Evolutionary conservation across 2,113 vertebrate genomes (phyloP).

Genomic region (Cranoglanis bouderius): DNA sequence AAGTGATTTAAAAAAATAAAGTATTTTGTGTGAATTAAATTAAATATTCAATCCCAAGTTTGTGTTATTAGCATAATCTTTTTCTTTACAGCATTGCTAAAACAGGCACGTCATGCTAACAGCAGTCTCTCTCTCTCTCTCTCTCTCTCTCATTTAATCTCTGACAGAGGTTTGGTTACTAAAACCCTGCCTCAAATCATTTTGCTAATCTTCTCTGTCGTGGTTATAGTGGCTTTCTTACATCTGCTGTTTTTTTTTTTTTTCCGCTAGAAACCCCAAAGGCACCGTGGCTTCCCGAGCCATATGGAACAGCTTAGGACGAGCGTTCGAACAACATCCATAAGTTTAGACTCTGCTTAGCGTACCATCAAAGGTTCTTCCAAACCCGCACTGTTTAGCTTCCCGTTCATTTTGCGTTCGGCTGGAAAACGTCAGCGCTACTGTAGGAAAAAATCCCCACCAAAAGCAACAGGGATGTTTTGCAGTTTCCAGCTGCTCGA

Average conservation of each 20-base stretch:
- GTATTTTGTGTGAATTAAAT: neutral
- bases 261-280: slow-evolving; percentile 11
- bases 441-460: neutral
- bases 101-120: neutral
- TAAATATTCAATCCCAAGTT: neutral
- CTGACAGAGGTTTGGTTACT: neutral
- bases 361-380: slow-evolving; percentile 30
- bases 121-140: neutral
- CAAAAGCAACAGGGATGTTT: neutral
- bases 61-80: neutral
- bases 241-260: neutral
- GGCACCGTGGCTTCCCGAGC: neutral
- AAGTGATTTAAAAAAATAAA: neutral
- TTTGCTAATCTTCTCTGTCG: neutral
- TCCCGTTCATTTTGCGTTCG: neutral
- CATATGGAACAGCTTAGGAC: slow-evolving; percentile 32
- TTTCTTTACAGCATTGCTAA: neutral
- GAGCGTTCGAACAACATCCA: slow-evolving; percentile 29
- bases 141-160: neutral
- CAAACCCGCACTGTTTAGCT: slow-evolving; percentile 7
- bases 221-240: slow-evolving; percentile 9
- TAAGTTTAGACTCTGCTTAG: slow-evolving; percentile 22
- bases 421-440: neutral
- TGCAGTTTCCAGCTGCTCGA: neutral
- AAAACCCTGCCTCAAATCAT: slow-evolving; percentile 28